A percentile compares a stretch with the other conserved stretches of the same genome.
Evolutionary conservation across 2,797 vertebrate species (phyloP).

Genomic region (Streptopelia turtur): DNA sequence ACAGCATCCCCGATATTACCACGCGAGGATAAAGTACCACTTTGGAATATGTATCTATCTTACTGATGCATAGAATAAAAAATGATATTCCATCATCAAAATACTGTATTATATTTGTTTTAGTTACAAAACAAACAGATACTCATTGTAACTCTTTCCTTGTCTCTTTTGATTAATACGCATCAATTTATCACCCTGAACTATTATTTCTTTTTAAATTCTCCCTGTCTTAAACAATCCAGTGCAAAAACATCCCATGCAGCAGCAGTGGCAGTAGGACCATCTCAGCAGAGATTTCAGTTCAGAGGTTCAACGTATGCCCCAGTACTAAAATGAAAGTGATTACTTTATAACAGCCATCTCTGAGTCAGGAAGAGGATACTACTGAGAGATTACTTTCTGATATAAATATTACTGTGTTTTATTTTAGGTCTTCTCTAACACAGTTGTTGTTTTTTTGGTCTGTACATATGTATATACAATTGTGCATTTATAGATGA

Average conservation of each 20-base stretch:
- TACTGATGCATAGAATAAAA: background rate
- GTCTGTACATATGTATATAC: background rate
- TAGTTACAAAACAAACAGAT: background rate
- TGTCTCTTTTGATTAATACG: slow-evolving; percentile 51
- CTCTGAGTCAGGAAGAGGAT: background rate
- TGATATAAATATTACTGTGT: background rate
- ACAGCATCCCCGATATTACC: background rate
- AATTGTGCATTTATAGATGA: background rate
- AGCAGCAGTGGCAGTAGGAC: slow-evolving; percentile 15
- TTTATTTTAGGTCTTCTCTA: background rate
- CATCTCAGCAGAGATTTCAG: background rate
- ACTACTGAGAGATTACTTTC: background rate
- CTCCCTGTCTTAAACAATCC: slow-evolving; percentile 9
- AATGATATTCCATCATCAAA: background rate
- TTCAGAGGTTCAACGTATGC: background rate
- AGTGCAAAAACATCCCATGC: slow-evolving; percentile 25
- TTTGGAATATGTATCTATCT: background rate
- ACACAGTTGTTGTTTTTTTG: background rate
- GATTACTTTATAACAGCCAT: background rate
- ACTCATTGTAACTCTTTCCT: background rate
- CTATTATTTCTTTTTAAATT: slow-evolving; percentile 57
- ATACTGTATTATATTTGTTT: background rate
- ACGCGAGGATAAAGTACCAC: background rate
- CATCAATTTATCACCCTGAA: slow-evolving; percentile 68
- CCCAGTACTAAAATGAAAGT: background rate